A percentile compares a stretch with the other conserved stretches of the same genome.
These are phyloP conservation scores for Phyllopteryx taeniolatus DNA, from an alignment of 2,113 vertebrate species.

Conservation along the genomic window DNA sequence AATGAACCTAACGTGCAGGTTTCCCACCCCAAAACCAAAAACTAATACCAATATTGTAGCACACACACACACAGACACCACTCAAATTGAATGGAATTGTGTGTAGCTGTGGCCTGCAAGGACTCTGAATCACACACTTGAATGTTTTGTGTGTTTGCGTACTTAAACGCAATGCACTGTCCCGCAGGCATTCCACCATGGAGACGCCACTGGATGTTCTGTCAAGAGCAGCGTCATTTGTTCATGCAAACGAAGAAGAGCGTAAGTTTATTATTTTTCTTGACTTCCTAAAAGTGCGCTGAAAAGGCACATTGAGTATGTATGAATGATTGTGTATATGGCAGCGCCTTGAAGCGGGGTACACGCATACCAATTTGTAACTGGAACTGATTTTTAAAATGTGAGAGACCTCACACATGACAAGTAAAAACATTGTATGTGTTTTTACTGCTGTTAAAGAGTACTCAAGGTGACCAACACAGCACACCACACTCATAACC, in stretches of 20 bases:
- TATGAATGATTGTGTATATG: no score
- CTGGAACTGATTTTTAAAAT: no score
- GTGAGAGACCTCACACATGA: no score
- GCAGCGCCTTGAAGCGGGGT: no score
- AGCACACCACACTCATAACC: no score
- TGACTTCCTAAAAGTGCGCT: neutral
- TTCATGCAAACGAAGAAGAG: slow-evolving; percentile 95
- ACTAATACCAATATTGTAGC: neutral
- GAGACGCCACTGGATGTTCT: slow-evolving; percentile 97
- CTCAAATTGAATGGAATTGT: neutral
- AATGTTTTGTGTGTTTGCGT: neutral
- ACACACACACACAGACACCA: neutral
- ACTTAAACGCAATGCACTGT: slow-evolving; percentile 4
- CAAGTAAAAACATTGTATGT: no score
- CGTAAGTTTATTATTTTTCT: slow-evolving; percentile 78
- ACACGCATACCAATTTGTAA: no score
- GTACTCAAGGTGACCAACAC: no score
- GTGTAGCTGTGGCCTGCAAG: neutral
- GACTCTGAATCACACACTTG: neutral
- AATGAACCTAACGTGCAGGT: neutral
- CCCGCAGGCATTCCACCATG: slow-evolving; percentile 78
- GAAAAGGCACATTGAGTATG: no score
- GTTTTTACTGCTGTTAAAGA: no score
- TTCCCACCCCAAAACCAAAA: neutral
- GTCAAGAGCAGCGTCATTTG: slow-evolving; percentile 95